Base-by-base conservation (phyloP, 2,113 vertebrate genomes). In the Chrysemys picta region DNA sequence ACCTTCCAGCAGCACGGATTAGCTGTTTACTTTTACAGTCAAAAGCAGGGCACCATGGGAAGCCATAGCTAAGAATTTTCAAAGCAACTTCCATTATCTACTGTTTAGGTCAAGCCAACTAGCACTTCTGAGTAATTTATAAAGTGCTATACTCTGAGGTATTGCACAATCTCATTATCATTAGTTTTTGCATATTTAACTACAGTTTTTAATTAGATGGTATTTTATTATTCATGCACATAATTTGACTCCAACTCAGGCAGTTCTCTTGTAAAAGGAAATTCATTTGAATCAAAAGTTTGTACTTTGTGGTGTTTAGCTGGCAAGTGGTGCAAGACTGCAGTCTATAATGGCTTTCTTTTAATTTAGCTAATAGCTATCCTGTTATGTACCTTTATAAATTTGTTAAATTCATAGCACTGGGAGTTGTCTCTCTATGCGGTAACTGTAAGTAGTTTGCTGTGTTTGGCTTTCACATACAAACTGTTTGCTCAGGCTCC, bases 161-260 rank as follows among this genome's bases (percentile, higher is more conserved):
- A 99, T 99, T 99, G 99, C 99, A 97, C 99, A 99, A 99, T 99
- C 99, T 99, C 99, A 99, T 99, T 99, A 99, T 99, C 99, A 99
- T 99, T 99, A 99, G 98, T 99, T 99, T 99, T 99, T 99, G 99
- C 99, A 99, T 99, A 99, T 99, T 99, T 99, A 99, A 99, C 99
- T 99, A 99, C 98, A 98, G 98, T 99, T 99, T 99, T 99, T 99
- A 99, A 99, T 99, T 99, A 99, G 99, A 99, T 98, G 98, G 99
- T 99, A 99, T 99, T 99, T 99, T 99, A 99, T 99, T 99, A 99
- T 99, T 99, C 99, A 99, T 99, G 99, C 99, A 99, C 99, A 99
- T 99, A 99, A 99, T 99, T 99, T 99, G 98, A 99, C 98, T 98
- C 98, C 94, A 98, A 98, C 98, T 98, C 98, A 93, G 98, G 98